Evolutionary conservation across 1,140 invertebrate species (phyloP).

Genomic region (Zaprionus nigranus): DNA sequence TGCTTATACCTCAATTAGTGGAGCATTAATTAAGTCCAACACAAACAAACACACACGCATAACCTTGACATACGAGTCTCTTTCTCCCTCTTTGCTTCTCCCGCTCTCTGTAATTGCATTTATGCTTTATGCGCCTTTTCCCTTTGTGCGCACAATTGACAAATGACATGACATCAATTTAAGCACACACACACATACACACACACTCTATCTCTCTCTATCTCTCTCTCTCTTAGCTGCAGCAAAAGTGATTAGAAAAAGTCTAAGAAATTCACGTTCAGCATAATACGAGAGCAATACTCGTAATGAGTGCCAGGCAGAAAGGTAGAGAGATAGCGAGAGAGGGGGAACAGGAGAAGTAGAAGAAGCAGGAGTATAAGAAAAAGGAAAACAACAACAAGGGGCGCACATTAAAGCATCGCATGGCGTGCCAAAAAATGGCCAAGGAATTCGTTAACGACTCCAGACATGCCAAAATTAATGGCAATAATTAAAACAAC

Average conservation of each 20-base stretch:
- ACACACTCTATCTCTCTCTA: neutral
- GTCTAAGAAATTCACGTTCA: conserved; percentile 23
- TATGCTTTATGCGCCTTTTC: conserved; percentile 38
- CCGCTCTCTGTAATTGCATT: conserved; percentile 43
- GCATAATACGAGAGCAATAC: conserved; percentile 25
- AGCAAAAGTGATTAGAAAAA: conserved; percentile 42
- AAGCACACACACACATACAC: conserved; percentile 8
- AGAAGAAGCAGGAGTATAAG: neutral
- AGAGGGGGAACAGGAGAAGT: conserved; percentile 19
- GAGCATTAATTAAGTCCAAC: conserved; percentile 49
- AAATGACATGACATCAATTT: conserved; percentile 55
- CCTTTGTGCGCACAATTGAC: conserved; percentile 34
- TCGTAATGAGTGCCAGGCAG: conserved; percentile 36
- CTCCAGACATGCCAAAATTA: conserved; percentile 83
- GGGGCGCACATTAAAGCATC: conserved; percentile 48
- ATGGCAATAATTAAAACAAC: conserved; percentile 84
- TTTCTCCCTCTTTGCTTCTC: neutral
- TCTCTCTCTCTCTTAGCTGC: neutral
- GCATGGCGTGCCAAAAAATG: conserved; percentile 70
- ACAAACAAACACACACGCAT: conserved; percentile 3
- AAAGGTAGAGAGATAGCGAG: conserved; percentile 17
- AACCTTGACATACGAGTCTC: conserved; percentile 31
- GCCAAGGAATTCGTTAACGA: conserved; percentile 83
- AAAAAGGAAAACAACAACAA: conserved; percentile 10
- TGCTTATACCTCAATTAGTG: conserved; percentile 55